Evolutionary conservation across 2,888 invertebrate genomes (phyloP).

Genomic region (Synergus gifuensis): DNA sequence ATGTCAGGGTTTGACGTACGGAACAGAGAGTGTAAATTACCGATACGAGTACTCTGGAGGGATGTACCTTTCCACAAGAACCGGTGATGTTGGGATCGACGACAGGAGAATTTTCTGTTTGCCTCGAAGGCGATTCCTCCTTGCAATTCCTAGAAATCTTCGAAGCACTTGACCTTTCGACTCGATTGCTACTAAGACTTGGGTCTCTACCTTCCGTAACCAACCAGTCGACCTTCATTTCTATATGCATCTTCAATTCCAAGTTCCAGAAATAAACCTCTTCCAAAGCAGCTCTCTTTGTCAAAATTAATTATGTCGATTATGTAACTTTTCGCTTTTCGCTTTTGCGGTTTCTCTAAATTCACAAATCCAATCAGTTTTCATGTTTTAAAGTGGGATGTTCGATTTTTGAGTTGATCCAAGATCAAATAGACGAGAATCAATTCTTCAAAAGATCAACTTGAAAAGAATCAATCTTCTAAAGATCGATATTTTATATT

Average conservation of each 20-base stretch:
- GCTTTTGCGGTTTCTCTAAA: no score
- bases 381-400: no score
- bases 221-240: constrained; percentile 17
- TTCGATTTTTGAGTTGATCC: no score
- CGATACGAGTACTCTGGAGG: constrained; percentile 58
- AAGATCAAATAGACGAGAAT: no score
- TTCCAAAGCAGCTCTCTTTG: no score
- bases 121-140: constrained; percentile 51
- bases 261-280: no score
- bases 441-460: no score
- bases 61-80: constrained; percentile 50
- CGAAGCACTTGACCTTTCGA: constrained; percentile 43
- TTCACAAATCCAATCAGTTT: no score
- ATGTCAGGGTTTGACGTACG: constrained; percentile 69
- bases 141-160: constrained; percentile 15
- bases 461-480: no score
- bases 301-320: no score
- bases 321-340: no score
- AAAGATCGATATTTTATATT: no score
- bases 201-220: constrained; percentile 22
- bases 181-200: constrained; percentile 8
- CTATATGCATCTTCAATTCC: neutral
- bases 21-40: constrained; percentile 72
- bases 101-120: constrained; percentile 56
- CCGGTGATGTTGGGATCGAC: constrained; percentile 21